Percentiles rank a stretch among this genome's conserved stretches.
phyloP scores from a whole-genome alignment of 2,113 vertebrate genomes.

The Thomomys bottae region DNA sequence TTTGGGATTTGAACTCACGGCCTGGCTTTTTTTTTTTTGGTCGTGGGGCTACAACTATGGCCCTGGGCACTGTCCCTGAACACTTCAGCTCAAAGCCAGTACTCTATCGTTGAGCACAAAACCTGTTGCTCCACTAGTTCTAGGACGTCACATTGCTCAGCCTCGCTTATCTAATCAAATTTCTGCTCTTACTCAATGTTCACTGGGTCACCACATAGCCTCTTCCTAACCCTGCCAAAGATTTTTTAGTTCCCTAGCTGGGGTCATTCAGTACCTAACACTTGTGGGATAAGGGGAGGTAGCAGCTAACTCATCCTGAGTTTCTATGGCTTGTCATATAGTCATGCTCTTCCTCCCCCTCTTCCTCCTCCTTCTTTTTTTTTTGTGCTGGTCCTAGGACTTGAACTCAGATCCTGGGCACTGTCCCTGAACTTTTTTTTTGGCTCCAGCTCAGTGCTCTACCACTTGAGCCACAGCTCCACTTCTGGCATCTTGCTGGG shows the following conservation, averaged over 20 bases:
- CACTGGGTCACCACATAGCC: conserved; percentile 54
- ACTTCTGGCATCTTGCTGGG: no score
- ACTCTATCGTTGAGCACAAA: no score
- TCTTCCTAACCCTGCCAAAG: not conserved
- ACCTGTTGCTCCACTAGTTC: conserved; percentile 26
- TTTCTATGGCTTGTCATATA: not conserved
- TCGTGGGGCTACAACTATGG: no score
- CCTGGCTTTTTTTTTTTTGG: no score
- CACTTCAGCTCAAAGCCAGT: no score
- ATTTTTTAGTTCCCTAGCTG: conserved; percentile 13
- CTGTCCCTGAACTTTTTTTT: no score
- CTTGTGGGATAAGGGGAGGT: not conserved
- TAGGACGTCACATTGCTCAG: conserved; percentile 57
- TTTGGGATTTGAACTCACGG: conserved; percentile 3
- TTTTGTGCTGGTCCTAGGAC: not conserved
- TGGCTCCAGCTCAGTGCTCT: not conserved
- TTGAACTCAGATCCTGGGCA: not conserved
- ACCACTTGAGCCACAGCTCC: not conserved
- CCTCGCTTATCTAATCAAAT: conserved; percentile 69
- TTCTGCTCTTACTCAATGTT: conserved; percentile 74
- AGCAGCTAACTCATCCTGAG: not conserved
- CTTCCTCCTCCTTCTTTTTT: no score
- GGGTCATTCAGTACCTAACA: not conserved
- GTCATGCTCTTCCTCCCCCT: no score
- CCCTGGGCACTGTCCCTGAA: no score